Conservation (phyloP, 2,888 invertebrate species). For the Eupithecia subumbrata region DNA sequence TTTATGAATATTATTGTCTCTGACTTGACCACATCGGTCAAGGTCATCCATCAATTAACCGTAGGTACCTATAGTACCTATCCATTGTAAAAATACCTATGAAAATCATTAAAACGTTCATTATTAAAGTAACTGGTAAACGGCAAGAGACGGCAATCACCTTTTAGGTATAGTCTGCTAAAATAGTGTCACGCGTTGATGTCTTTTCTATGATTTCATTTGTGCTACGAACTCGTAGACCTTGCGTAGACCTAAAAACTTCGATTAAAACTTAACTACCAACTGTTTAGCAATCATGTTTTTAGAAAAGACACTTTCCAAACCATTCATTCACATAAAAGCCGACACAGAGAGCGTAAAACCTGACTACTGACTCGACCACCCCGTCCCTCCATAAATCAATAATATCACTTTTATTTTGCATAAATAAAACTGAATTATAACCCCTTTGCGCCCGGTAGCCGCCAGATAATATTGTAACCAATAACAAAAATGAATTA, state of each 20-base stretch:
- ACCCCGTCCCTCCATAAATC: conserved; percentile 73
- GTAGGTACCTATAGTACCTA: too few relatives aligned
- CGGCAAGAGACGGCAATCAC: too few relatives aligned
- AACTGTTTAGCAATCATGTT: neutral
- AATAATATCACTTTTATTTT: conserved; percentile 77
- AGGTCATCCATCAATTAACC: too few relatives aligned
- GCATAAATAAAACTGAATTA: conserved; percentile 83
- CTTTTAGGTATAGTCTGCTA: neutral
- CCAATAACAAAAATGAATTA: conserved; percentile 79
- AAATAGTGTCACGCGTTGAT: neutral
- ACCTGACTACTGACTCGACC: conserved; percentile 48
- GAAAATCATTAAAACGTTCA: neutral
- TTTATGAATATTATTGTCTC: neutral
- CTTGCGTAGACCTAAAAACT: neutral
- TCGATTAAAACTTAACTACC: neutral
- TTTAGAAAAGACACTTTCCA: conserved; percentile 3
- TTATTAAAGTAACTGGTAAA: too few relatives aligned
- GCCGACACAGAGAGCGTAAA: conserved; percentile 27
- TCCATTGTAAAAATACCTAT: too few relatives aligned
- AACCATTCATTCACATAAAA: conserved; percentile 23
- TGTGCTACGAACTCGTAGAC: neutral
- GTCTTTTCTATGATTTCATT: neutral
- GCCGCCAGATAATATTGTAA: conserved; percentile 81
- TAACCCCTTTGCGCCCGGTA: conserved; percentile 80
- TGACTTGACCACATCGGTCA: neutral